These are phyloP conservation scores for Brachionus asplanchnoidis DNA, from an alignment of 1,140 invertebrate species.

Conservation along the genomic window DNA sequence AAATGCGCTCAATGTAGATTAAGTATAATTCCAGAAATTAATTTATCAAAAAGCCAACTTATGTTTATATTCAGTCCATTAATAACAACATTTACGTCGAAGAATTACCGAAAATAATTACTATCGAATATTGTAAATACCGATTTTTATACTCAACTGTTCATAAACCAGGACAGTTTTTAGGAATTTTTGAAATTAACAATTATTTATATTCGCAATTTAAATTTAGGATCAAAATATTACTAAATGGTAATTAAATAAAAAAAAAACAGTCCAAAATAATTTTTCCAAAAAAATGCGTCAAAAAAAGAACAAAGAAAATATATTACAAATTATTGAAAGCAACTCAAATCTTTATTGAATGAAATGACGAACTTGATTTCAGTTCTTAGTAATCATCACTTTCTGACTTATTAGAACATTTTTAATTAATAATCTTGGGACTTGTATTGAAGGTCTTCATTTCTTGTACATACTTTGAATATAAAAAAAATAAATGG, in stretches of 20 bases:
- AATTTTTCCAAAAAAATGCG: too few relatives aligned
- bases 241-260: background rate
- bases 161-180: background rate
- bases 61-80: background rate
- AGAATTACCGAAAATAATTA: background rate
- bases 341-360: too few relatives aligned
- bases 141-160: background rate
- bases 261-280: background rate
- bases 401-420: background rate
- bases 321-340: too few relatives aligned
- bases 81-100: background rate
- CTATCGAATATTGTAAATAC: background rate
- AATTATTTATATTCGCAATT: background rate
- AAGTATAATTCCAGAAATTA: background rate
- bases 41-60: background rate
- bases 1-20: background rate
- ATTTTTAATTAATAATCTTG: background rate
- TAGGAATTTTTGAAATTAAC: background rate
- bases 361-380: too few relatives aligned
- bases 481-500: background rate
- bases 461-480: background rate
- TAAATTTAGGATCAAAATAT: background rate
- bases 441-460: background rate
- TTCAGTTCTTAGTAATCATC: too few relatives aligned
- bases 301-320: too few relatives aligned